Evolutionary conservation across 1,140 invertebrate genomes (phyloP).

Genomic region (Leucophenga varia): DNA sequence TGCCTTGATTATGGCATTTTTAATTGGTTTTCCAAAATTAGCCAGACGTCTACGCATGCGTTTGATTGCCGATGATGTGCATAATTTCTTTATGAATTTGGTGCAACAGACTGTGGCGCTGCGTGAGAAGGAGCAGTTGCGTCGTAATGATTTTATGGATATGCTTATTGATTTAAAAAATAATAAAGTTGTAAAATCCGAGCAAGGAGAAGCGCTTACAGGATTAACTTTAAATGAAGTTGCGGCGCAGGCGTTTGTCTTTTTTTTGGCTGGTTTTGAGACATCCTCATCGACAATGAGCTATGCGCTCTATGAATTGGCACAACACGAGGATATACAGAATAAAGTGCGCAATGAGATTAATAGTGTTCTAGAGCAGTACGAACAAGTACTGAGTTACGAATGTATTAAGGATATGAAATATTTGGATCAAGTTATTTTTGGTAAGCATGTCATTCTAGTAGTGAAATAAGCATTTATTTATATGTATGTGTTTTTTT

Average conservation of each 20-base stretch:
- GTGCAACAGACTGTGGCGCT: slow-evolving; percentile 39
- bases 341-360: slow-evolving; percentile 57
- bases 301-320: slow-evolving; percentile 44
- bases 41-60: slow-evolving; percentile 10
- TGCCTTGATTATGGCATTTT: background rate
- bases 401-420: slow-evolving; percentile 29
- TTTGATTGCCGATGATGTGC: slow-evolving; percentile 29
- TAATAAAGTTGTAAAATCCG: background rate
- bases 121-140: slow-evolving; percentile 38
- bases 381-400: slow-evolving; percentile 41
- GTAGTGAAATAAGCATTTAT: too few relatives aligned
- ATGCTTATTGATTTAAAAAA: slow-evolving; percentile 40
- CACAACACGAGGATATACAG: slow-evolving; percentile 55
- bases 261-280: slow-evolving; percentile 31
- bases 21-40: slow-evolving; percentile 2
- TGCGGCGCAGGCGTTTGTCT: slow-evolving; percentile 22
- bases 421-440: slow-evolving; percentile 30
- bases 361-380: slow-evolving; percentile 17
- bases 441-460: slow-evolving; percentile 48
- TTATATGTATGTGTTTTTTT: too few relatives aligned
- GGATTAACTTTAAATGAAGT: slow-evolving; percentile 16
- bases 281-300: slow-evolving; percentile 43
- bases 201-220: slow-evolving; percentile 4
- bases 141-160: slow-evolving; percentile 48
- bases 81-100: slow-evolving; percentile 43